Base-by-base conservation (phyloP, 2,888 invertebrate species). In the Machimus rusticus region DNA sequence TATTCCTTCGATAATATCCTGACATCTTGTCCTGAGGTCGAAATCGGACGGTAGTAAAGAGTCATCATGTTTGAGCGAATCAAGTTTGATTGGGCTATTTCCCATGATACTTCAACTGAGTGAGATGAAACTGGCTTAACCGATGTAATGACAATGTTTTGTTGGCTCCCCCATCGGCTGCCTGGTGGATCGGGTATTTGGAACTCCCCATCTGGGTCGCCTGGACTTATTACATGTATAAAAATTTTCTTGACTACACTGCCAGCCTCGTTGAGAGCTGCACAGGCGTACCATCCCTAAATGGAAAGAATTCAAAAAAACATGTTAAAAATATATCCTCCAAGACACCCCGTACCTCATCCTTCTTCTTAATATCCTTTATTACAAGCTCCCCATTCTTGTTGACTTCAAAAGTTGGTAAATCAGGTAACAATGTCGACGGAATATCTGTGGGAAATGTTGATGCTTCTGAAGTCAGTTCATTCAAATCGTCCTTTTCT, bases 281-380 rank as follows among this genome's bases (percentile, higher is more conserved):
- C 90, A 88, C 90, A 90, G 0, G 90, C 90, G 89, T 90, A 90
- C 90, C 90, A 90, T 37, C 90, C 90, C 90, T 90, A 57, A 87
- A 88, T 14, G 39, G 23, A 16, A 77, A 14, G 16, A 37, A 19
- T 31, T 23, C 5, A 51, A 51, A 51, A 19, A 19, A 55, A 9
- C 2, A 19, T 23, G 8, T 66, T 66, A 19, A 23, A 66, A 28
- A 23, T 28, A 28, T 28, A 0, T 19, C 12, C 28, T 12, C 3
- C 1, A 66, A 66, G 23, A 12, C 19, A 66, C n/a, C 19, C 57
- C 66, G 39, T 86, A 90, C 90, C 89, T 90, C 90, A 88, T 90
- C 90, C 57, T 81, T 87, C 86, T 90, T 89, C 12, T 88, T 89
- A 6, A 90, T 89, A 51, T 90, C 89, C n/a, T 89, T 88, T 23